Evolutionary conservation across 2,797 vertebrate genomes (phyloP).

Genomic region (Microcaecilia unicolor): DNA sequence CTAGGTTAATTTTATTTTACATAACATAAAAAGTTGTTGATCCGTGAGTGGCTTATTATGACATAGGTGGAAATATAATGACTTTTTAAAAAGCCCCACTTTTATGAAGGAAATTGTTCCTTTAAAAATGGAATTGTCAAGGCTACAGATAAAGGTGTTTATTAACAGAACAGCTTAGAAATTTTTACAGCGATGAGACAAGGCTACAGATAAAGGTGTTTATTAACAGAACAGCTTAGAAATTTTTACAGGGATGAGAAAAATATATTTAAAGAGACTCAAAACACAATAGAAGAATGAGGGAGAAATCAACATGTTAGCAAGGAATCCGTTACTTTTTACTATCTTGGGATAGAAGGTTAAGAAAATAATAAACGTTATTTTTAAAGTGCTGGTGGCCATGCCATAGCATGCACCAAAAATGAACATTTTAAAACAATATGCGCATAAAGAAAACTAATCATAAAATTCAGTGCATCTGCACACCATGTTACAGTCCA

Average conservation of each 20-base stretch:
- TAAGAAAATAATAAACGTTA: slow-evolving; percentile 23
- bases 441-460: slow-evolving; percentile 37
- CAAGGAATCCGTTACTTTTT: slow-evolving; percentile 45
- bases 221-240: slow-evolving; percentile 38
- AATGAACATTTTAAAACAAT: slow-evolving; percentile 42
- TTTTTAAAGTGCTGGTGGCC: slow-evolving; percentile 34
- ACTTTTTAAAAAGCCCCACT: slow-evolving; percentile 34
- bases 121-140: slow-evolving; percentile 35
- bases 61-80: slow-evolving; percentile 28
- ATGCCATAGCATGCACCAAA: slow-evolving; percentile 54
- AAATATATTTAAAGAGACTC: slow-evolving; percentile 43
- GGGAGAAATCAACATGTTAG: slow-evolving; percentile 43
- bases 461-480: slow-evolving; percentile 54
- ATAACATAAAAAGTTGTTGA: slow-evolving; percentile 39
- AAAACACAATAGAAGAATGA: no score
- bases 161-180: slow-evolving; percentile 37
- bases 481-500: slow-evolving; percentile 70
- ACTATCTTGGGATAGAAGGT: slow-evolving; percentile 41
- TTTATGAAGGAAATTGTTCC: slow-evolving; percentile 36
- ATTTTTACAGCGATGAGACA: slow-evolving; percentile 39
- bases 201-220: no score
- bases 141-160: slow-evolving; percentile 42
- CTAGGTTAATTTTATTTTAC: slow-evolving; percentile 21
- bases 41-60: slow-evolving; percentile 39
- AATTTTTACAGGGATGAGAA: slow-evolving; percentile 40